Percentiles rank a stretch among this genome's conserved stretches.
These are phyloP conservation scores for Miltochrista miniata DNA, from an alignment of 2,888 invertebrate genomes.

Conservation along the genomic window DNA sequence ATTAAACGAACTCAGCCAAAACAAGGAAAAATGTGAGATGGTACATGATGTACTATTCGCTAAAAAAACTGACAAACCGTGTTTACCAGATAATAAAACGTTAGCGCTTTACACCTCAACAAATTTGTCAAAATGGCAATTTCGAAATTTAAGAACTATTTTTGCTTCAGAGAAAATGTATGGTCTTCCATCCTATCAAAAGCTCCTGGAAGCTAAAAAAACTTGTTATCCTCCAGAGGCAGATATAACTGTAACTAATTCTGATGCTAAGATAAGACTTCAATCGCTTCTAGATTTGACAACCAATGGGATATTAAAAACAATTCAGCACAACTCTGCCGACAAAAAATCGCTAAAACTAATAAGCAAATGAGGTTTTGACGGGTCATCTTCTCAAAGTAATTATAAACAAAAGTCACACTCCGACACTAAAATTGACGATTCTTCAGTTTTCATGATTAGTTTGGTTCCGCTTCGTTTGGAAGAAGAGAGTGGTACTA, in stretches of 20 bases:
- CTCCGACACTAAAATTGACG: not conserved
- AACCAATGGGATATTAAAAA: no score
- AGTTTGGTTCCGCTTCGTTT: not conserved
- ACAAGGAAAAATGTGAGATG: no score
- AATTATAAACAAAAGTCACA: not conserved
- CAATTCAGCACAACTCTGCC: no score
- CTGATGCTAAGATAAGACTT: constrained; percentile 6
- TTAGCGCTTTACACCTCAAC: not conserved
- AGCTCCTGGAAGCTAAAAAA: constrained; percentile 7
- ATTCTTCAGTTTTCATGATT: not conserved
- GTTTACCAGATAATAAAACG: no score
- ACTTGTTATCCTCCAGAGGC: constrained; percentile 7
- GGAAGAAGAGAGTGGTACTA: not conserved
- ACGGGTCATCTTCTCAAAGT: not conserved
- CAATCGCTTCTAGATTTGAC: constrained; percentile 5
- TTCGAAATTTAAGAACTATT: constrained; percentile 7
- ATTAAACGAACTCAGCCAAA: no score
- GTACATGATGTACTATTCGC: no score
- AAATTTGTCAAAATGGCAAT: constrained; percentile 6
- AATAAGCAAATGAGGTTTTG: not conserved
- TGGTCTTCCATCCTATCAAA: constrained; percentile 9
- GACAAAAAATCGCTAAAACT: not conserved
- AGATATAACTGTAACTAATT: constrained; percentile 7
- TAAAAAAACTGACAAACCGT: not conserved
- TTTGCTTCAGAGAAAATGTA: constrained; percentile 4